Evolutionary conservation across 2,797 vertebrate species (phyloP).

Genomic region (Spheniscus humboldti): DNA sequence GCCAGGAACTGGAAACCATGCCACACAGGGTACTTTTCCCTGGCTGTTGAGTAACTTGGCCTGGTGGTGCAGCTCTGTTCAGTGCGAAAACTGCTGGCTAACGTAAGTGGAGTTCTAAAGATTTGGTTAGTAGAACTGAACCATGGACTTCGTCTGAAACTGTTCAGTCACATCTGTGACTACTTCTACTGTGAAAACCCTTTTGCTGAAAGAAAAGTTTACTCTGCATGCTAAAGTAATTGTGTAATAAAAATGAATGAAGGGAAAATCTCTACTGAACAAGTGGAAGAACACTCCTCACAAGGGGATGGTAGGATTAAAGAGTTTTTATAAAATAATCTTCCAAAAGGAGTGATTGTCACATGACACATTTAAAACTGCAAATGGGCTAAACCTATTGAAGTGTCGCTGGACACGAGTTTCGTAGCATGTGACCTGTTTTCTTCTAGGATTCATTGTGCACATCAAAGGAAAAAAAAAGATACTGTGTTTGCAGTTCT

Average conservation of each 20-base stretch:
- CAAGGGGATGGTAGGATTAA: background rate
- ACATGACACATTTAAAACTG: background rate
- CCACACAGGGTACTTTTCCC: background rate
- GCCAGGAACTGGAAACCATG: background rate
- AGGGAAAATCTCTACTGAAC: background rate
- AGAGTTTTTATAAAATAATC: background rate
- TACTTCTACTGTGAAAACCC: background rate
- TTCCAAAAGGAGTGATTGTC: background rate
- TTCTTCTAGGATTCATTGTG: background rate
- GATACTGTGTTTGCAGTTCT: background rate
- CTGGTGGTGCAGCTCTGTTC: background rate
- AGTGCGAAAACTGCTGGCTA: background rate
- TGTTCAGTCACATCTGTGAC: background rate
- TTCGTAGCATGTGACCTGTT: background rate
- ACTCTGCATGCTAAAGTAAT: background rate
- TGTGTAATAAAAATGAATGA: background rate
- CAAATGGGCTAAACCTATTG: background rate
- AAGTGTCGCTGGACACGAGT: background rate
- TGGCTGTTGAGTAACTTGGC: background rate
- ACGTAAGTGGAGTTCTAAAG: background rate
- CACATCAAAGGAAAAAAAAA: accelerated
- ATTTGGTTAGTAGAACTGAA: background rate
- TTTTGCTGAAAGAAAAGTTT: background rate
- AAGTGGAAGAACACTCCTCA: background rate
- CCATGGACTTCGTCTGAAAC: background rate